Evolutionary conservation across 2,888 invertebrate species (phyloP).

Genomic region (Orthosia gothica): DNA sequence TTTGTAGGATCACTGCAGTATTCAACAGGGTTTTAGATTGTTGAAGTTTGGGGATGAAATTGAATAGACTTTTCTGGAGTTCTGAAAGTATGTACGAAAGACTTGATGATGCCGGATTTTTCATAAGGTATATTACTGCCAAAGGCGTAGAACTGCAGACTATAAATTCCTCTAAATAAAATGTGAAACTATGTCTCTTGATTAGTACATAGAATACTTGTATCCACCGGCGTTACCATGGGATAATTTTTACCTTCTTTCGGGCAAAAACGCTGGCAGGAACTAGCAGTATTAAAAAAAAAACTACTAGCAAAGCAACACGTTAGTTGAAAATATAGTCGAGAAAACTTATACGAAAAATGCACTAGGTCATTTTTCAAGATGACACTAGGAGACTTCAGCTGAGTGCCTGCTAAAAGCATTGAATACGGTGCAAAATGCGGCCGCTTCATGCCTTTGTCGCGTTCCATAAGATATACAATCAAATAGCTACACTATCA

Average conservation of each 20-base stretch:
- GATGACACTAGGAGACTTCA: conserved; percentile 35
- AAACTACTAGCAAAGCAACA: neutral
- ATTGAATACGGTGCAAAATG: conserved; percentile 49
- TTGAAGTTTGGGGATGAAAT: neutral
- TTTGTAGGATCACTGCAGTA: neutral
- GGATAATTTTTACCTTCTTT: neutral
- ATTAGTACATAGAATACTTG: too few relatives aligned
- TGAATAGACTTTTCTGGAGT: neutral
- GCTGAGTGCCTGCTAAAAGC: conserved; percentile 59
- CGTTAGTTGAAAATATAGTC: conserved; percentile 16
- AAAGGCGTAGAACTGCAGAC: too few relatives aligned
- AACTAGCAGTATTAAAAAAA: neutral
- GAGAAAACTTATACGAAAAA: conserved; percentile 17
- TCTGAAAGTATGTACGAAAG: neutral
- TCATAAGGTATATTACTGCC: too few relatives aligned
- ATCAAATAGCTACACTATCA: conserved; percentile 7
- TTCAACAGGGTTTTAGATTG: neutral
- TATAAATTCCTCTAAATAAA: too few relatives aligned
- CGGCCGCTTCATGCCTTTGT: conserved; percentile 14
- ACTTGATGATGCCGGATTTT: too few relatives aligned
- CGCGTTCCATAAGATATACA: conserved; percentile 7
- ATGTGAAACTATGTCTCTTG: too few relatives aligned
- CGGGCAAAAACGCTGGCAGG: neutral
- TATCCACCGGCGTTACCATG: too few relatives aligned
- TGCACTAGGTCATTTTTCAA: conserved; percentile 42